Evolutionary conservation across 2,888 invertebrate genomes (phyloP), one percentile per base, ranked within the genome.

Genomic region (Suillia variegata): DNA sequence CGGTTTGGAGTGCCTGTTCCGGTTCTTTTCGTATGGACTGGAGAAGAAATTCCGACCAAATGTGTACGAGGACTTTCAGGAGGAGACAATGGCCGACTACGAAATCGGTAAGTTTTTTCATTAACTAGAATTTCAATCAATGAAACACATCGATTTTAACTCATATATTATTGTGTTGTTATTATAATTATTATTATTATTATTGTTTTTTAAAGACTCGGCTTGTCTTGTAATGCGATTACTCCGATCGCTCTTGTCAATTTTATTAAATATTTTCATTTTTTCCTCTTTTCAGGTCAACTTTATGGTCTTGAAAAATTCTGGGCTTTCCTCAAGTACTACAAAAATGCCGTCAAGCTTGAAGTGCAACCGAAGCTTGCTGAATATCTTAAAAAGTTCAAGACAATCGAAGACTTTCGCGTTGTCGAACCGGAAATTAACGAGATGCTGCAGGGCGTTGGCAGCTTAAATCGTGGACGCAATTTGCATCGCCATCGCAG

Each of bases 311-410:
- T 99, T 69, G 99, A 99, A 84, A 99, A 99, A 83, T 99, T 99
- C 84, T 98, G 98, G 96, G 98, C 98, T 50, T 99, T 98, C 86
- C 85, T 96, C 60, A 98, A 98, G 83, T 98, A 98, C 85, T 97
- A 94, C 83, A 94, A 92, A 80, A 89, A 93, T 76, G 88, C 90
- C 31, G 85, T 83, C 21, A 88, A 89, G 63, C 83, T 94, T 51
- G 87, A 89, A 62, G 91, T 94, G 34, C 89, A 91, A 65, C 85
- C 90, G 1, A 88, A 87, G 74, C 83, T 96, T 47, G 84, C 87
- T 62, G 89, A 88, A 56, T 88, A 88, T 77, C 83, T 96, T 58
- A 85, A 87, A 59, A 89, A 90, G 76, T 96, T 93, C 82, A 91
- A 93, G 75, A 93, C 87, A 66, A 90, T 95, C 70, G 94, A 96